These are phyloP conservation scores for Henricia sp. DNA, from an alignment of 53 echinoderm and acorn worm species.

Conservation along the genomic window DNA sequence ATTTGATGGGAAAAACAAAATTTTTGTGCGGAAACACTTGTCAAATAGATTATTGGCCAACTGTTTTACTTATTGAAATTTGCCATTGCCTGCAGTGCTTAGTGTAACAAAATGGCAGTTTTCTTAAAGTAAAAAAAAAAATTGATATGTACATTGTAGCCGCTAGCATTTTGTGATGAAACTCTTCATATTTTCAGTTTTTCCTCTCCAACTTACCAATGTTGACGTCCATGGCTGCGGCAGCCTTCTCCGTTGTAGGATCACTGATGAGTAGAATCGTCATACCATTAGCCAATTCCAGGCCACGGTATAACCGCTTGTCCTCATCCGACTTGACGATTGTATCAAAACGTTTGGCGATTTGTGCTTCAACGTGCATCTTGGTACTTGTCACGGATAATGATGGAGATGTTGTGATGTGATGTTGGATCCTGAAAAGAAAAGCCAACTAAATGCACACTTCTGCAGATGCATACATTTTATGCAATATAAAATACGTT, in stretches of 20 bases:
- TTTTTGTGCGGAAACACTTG: too few relatives aligned
- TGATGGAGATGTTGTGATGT: constrained; percentile 16
- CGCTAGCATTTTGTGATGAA: background rate
- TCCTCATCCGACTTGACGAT: constrained; percentile 86
- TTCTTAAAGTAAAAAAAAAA: background rate
- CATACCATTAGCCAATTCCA: constrained; percentile 89
- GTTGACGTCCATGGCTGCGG: constrained; percentile 94
- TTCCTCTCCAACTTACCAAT: constrained; percentile 70
- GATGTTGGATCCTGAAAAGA: background rate
- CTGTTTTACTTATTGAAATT: too few relatives aligned
- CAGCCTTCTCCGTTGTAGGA: constrained; percentile 90
- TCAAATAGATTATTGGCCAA: too few relatives aligned
- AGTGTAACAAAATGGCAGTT: too few relatives aligned
- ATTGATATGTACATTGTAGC: background rate
- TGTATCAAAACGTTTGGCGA: constrained; percentile 61
- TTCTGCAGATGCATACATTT: background rate
- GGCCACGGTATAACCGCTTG: constrained; percentile 82
- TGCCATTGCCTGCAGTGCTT: too few relatives aligned
- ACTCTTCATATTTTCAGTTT: too few relatives aligned
- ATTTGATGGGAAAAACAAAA: too few relatives aligned
- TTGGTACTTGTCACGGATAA: constrained; percentile 1
- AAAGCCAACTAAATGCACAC: background rate
- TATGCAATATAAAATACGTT: too few relatives aligned
- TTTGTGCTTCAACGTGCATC: constrained; percentile 6
- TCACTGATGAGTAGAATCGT: constrained; percentile 89